Evolutionary conservation across 2,797 vertebrate genomes (phyloP).

Genomic region (Enteromius paludinosus): DNA sequence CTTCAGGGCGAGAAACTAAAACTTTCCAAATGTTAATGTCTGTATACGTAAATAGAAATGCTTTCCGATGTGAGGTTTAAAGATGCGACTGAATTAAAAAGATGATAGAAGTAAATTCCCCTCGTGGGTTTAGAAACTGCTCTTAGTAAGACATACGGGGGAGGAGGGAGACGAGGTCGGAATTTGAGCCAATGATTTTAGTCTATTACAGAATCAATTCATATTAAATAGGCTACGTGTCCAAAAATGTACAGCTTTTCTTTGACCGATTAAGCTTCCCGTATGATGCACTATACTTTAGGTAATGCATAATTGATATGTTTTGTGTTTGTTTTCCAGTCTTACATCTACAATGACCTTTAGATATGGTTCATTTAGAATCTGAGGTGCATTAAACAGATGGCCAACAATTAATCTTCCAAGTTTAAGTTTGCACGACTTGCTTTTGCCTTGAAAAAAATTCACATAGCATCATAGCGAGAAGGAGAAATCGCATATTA

Average conservation of each 20-base stretch:
- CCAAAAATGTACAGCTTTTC: not conserved
- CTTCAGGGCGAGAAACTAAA: slow-evolving; percentile 27
- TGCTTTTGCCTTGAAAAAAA: slow-evolving; percentile 7
- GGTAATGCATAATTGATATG: not conserved
- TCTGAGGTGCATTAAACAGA: not conserved
- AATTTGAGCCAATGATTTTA: slow-evolving; percentile 70
- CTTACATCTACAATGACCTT: not conserved
- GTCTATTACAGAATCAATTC: not conserved
- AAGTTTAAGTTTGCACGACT: not conserved
- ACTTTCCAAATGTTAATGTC: slow-evolving; percentile 55
- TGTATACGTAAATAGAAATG: slow-evolving; percentile 61
- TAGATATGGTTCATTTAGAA: not conserved
- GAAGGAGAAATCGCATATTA: not conserved
- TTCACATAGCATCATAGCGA: not conserved
- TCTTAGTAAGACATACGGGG: slow-evolving; percentile 66
- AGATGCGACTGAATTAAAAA: slow-evolving; percentile 55
- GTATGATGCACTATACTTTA: not conserved
- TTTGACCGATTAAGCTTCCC: not conserved
- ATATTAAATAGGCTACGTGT: not conserved
- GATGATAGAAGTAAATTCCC: slow-evolving; percentile 74
- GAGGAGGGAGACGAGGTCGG: slow-evolving; percentile 64
- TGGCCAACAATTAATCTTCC: not conserved
- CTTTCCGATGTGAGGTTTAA: slow-evolving; percentile 58
- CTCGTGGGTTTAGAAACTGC: slow-evolving; percentile 76
- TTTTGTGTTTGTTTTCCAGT: not conserved